A percentile compares a stretch with the other conserved stretches of the same genome.
Conservation (phyloP, 2,888 invertebrate genomes). For the Caradrina kadenii region DNA sequence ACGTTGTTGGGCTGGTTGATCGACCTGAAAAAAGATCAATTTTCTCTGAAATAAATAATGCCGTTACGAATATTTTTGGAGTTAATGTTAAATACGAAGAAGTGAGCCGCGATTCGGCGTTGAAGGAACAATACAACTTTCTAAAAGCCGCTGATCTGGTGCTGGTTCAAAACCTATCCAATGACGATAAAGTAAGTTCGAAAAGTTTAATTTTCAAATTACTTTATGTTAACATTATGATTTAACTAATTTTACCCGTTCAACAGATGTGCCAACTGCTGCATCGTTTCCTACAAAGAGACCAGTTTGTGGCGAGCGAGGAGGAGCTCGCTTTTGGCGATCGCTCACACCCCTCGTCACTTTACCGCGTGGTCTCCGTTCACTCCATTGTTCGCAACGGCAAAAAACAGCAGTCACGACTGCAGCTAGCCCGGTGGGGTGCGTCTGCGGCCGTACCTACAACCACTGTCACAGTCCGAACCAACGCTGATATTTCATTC, state of each 20-base stretch:
- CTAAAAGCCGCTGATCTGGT: constrained; percentile 54
- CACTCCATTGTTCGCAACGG: constrained; percentile 30
- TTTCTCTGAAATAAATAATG: constrained; percentile 51
- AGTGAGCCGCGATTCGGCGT: constrained; percentile 22
- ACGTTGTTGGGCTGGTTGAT: constrained; percentile 55
- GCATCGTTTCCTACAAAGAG: constrained; percentile 28
- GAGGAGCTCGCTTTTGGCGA: constrained; percentile 20
- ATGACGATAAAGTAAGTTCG: constrained; percentile 54
- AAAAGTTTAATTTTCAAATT: neutral
- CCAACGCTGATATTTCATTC: constrained; percentile 54
- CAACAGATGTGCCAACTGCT: constrained; percentile 47
- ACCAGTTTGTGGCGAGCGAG: constrained; percentile 53
- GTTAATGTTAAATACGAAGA: constrained; percentile 53
- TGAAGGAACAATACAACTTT: constrained; percentile 23
- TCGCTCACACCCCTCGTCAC: constrained; percentile 12
- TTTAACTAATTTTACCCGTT: neutral
- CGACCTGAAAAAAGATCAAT: constrained; percentile 27
- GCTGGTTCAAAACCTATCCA: constrained; percentile 60
- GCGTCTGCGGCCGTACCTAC: constrained; percentile 19
- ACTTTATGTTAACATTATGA: neutral
- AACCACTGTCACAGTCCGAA: constrained; percentile 53
- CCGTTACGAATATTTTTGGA: constrained; percentile 34
- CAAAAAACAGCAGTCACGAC: constrained; percentile 26
- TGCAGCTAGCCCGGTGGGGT: constrained; percentile 61
- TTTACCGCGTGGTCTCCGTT: constrained; percentile 44